Evolutionary conservation across 2,113 vertebrate species (phyloP).

Genomic region (Mesembrinibis cayennensis): DNA sequence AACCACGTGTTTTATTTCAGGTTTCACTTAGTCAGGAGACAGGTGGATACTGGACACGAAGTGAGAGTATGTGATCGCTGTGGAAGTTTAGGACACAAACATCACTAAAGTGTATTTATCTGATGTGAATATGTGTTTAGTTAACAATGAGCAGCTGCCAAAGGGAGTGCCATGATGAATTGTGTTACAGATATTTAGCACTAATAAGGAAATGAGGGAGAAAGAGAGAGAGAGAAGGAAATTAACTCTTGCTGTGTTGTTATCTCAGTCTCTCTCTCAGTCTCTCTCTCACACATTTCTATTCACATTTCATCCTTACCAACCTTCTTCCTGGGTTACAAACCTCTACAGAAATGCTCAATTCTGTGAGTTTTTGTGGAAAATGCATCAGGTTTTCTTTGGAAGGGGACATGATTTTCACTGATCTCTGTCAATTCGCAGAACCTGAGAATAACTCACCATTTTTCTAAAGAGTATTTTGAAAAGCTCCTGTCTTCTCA

Average conservation of each 20-base stretch:
- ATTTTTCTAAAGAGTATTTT: constrained; percentile 37
- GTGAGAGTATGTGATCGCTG: constrained; percentile 27
- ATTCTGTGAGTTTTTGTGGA: background rate
- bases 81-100: constrained; percentile 67
- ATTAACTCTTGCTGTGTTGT: background rate
- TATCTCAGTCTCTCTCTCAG: background rate
- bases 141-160: background rate
- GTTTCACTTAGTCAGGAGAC: constrained; percentile 54
- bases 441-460: constrained; percentile 45
- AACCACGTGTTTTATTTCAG: background rate
- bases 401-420: background rate
- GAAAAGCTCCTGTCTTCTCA: constrained; percentile 41
- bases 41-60: constrained; percentile 67
- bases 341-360: background rate
- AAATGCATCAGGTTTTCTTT: background rate
- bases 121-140: constrained; percentile 54
- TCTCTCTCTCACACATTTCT: background rate
- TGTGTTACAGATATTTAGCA: background rate
- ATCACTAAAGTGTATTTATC: constrained; percentile 69
- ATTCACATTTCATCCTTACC: background rate
- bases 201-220: background rate
- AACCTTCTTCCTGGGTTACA: background rate
- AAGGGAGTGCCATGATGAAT: background rate
- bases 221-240: background rate
- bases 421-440: constrained; percentile 7